Evolutionary conservation across 1,140 invertebrate species (phyloP).

Genomic region (Notospermus geniculatus): DNA sequence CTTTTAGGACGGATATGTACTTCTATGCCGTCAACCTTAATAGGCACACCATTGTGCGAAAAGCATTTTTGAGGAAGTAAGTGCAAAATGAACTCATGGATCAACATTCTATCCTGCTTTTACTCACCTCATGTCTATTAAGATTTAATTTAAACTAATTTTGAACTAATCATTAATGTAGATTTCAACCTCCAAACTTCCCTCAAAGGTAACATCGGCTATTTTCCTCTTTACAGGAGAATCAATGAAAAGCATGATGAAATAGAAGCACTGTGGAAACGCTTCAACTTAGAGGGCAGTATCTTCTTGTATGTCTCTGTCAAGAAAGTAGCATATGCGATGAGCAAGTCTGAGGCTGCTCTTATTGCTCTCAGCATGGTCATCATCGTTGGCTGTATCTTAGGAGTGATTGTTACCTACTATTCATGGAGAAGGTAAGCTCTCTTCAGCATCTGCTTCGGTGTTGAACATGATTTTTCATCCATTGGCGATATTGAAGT

Average conservation of each 20-base stretch:
- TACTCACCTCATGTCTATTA: neutral
- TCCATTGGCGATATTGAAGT: neutral
- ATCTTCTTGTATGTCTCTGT: neutral
- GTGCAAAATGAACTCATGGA: neutral
- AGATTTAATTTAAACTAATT: neutral
- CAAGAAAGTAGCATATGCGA: neutral
- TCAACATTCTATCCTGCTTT: neutral
- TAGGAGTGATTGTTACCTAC: slow-evolving; percentile 1
- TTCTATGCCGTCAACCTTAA: slow-evolving; percentile 1
- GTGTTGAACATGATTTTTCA: neutral
- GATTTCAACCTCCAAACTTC: neutral
- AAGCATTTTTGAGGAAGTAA: slow-evolving; percentile 1
- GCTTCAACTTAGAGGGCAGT: neutral
- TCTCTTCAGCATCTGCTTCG: too few species aligned
- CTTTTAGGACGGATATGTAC: neutral
- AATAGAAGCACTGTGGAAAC: slow-evolving; percentile 1
- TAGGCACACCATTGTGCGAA: neutral
- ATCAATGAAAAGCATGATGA: neutral
- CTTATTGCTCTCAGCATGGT: neutral
- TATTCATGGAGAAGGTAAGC: slow-evolving; percentile 7
- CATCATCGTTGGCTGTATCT: slow-evolving; percentile 3
- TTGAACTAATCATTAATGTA: neutral
- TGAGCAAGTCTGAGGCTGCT: neutral
- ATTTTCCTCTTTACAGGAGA: neutral
- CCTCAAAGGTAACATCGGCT: neutral